Percentiles rank a stretch among this genome's conserved stretches.
Evolutionary conservation across 2,888 invertebrate species (phyloP).

Genomic region (Sturmia bella): DNA sequence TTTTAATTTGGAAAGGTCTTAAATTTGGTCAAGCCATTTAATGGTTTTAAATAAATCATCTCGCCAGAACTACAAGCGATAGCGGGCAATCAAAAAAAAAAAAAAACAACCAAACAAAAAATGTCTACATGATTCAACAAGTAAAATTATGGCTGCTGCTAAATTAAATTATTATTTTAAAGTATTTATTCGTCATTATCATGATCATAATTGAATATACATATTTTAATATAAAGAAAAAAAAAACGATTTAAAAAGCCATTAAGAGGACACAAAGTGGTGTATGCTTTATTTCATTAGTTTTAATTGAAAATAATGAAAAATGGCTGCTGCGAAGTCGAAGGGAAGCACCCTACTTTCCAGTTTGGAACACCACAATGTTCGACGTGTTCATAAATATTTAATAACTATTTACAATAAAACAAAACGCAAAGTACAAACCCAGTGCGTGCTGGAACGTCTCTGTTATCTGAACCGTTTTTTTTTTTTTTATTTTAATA

Average conservation of each 20-base stretch:
- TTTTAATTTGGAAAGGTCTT: conserved; percentile 36
- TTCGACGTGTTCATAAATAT: too few species aligned
- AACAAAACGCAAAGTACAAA: not conserved
- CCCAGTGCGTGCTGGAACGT: too few species aligned
- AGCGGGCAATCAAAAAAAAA: not conserved
- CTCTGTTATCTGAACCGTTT: conserved; percentile 51
- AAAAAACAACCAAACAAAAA: not conserved
- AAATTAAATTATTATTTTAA: conserved; percentile 55
- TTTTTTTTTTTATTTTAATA: too few species aligned
- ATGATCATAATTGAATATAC: conserved; percentile 33
- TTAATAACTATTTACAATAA: too few species aligned
- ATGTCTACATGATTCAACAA: conserved; percentile 34
- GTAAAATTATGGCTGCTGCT: conserved; percentile 21
- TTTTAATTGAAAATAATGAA: conserved; percentile 1
- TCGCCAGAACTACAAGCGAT: conserved; percentile 13
- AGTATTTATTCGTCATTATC: conserved; percentile 28
- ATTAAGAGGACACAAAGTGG: conserved; percentile 21
- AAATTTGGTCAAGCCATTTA: conserved; percentile 43
- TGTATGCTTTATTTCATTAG: conserved; percentile 15
- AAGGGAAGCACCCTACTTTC: not conserved
- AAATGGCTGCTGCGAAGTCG: not conserved
- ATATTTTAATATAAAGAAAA: conserved; percentile 34
- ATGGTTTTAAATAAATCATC: conserved; percentile 44
- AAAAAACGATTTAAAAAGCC: conserved; percentile 19
- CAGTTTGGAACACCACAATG: too few species aligned